Base-by-base conservation (phyloP, 2,113 vertebrate genomes). In the Drymodes brunneopygia region DNA sequence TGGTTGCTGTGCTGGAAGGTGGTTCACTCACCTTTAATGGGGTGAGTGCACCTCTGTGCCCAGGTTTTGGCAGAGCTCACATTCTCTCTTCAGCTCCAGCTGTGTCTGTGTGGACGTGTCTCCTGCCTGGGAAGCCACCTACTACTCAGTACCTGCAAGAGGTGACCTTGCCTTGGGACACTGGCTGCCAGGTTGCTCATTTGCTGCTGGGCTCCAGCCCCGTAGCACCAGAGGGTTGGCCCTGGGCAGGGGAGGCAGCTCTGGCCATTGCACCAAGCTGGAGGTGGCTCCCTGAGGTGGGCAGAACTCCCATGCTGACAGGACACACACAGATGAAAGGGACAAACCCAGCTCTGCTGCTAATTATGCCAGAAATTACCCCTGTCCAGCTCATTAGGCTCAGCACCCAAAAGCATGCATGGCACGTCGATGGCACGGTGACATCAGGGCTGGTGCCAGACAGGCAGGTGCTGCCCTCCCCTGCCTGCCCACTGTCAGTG, bases 361-460 rank as follows among this genome's bases (percentile, higher is more conserved):
- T 90, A 77, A 90, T 93, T 0, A 0, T 2, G 4, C 14, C 71
- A 69, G 48, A 15, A 80, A 66, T 93, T 48, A 88, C 45, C 61
- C 48, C 29, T 5, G 8, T 22, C 17, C 15, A 8, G n/a, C 48
- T 72, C 50, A 1, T 1, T 4, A 50, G 48, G 44, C 84, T 61
- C 1, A 1, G 60, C 0, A 2, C 22, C 8, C 4, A 38, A 40
- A n/a, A 57, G 45, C 25, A 16, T 2, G 9, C 0, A 0, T 47
- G 80, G 60, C 73, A 33, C 33, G 1, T 14, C 0, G 0, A 1
- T 53, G 87, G 35, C 60, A 56, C 4, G 2, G 1, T 4, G 2
- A 31, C 64, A n/a, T 11, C 19, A 12, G 77, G 27, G 40, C 17
- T 14, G 0, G 45, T 27, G 47, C 60, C 1, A 11, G 12, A 11